A percentile compares a stretch with the other conserved stretches of the same genome.
Evolutionary conservation across 2,888 invertebrate genomes (phyloP).

Genomic region (Eristalinus aeneus): DNA sequence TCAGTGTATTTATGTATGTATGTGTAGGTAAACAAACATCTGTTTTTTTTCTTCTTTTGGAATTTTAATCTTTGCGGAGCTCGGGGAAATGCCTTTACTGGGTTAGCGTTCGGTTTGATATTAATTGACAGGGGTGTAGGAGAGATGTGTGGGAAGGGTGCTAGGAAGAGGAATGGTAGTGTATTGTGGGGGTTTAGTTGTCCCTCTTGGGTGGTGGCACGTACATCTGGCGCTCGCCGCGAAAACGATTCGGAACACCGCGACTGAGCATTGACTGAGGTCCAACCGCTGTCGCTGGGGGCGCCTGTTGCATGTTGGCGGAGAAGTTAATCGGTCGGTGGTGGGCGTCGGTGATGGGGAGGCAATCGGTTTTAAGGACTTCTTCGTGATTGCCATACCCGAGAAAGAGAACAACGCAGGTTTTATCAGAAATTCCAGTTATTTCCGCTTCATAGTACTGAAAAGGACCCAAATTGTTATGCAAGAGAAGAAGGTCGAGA

Average conservation of each 20-base stretch:
- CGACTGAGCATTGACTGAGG: constrained; percentile 68
- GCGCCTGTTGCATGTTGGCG: constrained; percentile 72
- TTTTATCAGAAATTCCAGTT: constrained; percentile 90
- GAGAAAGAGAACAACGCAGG: constrained; percentile 92
- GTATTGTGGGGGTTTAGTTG: constrained; percentile 71
- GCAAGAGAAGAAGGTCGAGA: background rate
- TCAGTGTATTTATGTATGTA: background rate
- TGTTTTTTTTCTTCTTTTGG: background rate
- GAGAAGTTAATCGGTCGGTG: constrained; percentile 74
- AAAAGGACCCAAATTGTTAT: constrained; percentile 69
- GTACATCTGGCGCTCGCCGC: constrained; percentile 80
- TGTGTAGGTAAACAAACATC: constrained; percentile 27
- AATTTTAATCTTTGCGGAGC: background rate
- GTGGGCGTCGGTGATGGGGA: constrained; percentile 83
- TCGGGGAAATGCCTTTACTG: constrained; percentile 21
- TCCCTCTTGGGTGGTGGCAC: constrained; percentile 81
- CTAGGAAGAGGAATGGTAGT: background rate
- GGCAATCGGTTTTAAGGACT: constrained; percentile 90
- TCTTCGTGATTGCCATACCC: constrained; percentile 96
- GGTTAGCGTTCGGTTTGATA: constrained; percentile 5
- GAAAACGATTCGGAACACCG: constrained; percentile 75
- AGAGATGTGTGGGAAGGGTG: background rate
- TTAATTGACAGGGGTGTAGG: constrained; percentile 25
- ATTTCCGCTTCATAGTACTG: constrained; percentile 92
- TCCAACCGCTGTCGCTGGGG: constrained; percentile 51